A percentile compares a stretch with the other conserved stretches of the same genome.
phyloP scores from a whole-genome alignment of 2,888 invertebrate species.

The Sipunculus nudus region DNA sequence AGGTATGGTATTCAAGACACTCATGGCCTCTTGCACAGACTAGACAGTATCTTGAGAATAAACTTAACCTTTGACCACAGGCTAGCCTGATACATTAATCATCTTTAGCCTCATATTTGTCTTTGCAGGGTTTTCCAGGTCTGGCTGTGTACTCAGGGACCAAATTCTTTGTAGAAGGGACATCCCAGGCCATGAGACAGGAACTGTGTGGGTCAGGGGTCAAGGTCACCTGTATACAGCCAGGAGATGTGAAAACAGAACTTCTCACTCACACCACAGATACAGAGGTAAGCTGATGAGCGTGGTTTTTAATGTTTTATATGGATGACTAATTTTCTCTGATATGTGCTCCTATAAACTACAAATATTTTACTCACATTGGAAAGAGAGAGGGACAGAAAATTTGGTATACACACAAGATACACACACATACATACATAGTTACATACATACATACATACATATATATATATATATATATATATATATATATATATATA shows the following conservation, averaged over 20 bases:
- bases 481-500: too few species aligned
- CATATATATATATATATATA: too few species aligned
- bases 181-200: conserved; percentile 64
- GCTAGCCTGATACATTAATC: too few species aligned
- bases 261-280: conserved; percentile 60
- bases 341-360: not conserved
- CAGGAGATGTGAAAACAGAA: conserved; percentile 66
- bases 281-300: conserved; percentile 61
- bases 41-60: too few species aligned
- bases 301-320: not conserved
- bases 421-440: too few species aligned
- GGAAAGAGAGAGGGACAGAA: not conserved
- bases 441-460: too few species aligned
- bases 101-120: not conserved
- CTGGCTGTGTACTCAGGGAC: conserved; percentile 67
- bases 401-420: too few species aligned
- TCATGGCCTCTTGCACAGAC: too few species aligned
- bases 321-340: not conserved
- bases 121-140: conserved; percentile 62
- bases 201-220: conserved; percentile 62
- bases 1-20: too few species aligned
- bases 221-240: conserved; percentile 67
- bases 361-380: not conserved
- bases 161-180: conserved; percentile 67
- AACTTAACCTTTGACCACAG: too few species aligned